Base-by-base conservation (phyloP, 2,113 vertebrate species). In the Cryptotis parvus region DNA sequence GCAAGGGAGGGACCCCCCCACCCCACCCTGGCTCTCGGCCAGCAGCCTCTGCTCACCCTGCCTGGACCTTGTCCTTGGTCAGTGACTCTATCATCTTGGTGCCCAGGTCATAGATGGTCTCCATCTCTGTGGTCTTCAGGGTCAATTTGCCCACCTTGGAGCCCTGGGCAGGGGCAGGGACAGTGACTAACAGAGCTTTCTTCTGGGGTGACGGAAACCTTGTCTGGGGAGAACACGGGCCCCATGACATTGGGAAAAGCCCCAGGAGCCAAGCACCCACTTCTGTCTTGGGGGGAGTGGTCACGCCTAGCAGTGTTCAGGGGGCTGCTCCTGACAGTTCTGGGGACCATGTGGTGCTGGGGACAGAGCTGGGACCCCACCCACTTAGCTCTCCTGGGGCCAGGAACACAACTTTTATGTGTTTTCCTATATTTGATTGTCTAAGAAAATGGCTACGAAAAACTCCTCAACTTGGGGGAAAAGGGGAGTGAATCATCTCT, bases 51-150 rank as follows among this genome's bases (percentile, higher is more conserved):
- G 18, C 98, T 98, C 92, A 99, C 99, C 99, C 99, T 0, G 99
- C 99, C 96, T 99, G 99, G 70, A 99, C 98, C 78, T 99, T 99
- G 96, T 99, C 99, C 94, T 99, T 99, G 83, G 98, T 99, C 78
- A 99, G 97, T 0, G 98, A 99, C 94, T 99, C 99, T 0, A 99
- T 99, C 99, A 99, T 99, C 96, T 99, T 99, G 39, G 98, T 99
- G 45, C 99, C 99, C 94, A 99, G 92, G 72, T 99, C 99, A 1
- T 99, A 99, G 92, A 99, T 98, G 0, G 99, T 99, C 95, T 99
- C 99, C 99, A 99, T 99, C 93, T 99, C 99, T 0, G 99, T 99
- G 0, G 99, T 99, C 96, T 99, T 99, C 49, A 99, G 96, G 0
- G 99, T 99, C 95, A 99, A 95, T 95, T 99, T 99, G 31, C 99